Evolutionary conservation across 2,113 vertebrate species (phyloP).

Genomic region (Indicator indicator): DNA sequence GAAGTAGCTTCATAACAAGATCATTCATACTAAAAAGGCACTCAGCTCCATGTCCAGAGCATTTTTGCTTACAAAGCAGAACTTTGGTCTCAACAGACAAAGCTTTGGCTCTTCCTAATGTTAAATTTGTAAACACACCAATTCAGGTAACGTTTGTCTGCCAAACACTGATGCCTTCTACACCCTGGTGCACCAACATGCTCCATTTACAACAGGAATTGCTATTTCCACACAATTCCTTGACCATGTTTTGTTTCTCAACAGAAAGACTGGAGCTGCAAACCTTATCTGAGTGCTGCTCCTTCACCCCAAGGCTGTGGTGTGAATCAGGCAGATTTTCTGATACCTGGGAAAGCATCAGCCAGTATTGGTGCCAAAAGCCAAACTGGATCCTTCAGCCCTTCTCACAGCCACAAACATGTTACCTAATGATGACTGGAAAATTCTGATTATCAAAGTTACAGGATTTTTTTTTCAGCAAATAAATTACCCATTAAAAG

Average conservation of each 20-base stretch:
- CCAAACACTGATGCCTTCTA: background rate
- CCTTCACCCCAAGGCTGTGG: background rate
- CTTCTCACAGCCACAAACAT: background rate
- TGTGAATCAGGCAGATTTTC: background rate
- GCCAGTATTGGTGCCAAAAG: background rate
- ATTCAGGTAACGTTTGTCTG: background rate
- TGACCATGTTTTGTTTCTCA: background rate
- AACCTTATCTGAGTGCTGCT: background rate
- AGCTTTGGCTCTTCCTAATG: background rate
- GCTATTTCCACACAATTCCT: background rate
- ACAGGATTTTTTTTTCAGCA: background rate
- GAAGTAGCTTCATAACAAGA: background rate
- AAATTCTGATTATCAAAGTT: background rate
- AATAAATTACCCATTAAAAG: background rate
- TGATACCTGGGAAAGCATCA: background rate
- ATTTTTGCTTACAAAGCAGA: background rate
- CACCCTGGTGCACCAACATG: background rate
- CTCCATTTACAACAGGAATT: background rate
- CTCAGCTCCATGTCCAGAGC: background rate
- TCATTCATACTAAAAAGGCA: background rate
- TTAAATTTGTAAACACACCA: background rate
- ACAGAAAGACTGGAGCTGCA: background rate
- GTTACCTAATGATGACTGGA: background rate
- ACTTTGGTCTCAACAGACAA: background rate
- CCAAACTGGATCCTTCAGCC: background rate